phyloP scores from a whole-genome alignment of 2,888 invertebrate species.

The Eudasyphora cyanicolor region DNA sequence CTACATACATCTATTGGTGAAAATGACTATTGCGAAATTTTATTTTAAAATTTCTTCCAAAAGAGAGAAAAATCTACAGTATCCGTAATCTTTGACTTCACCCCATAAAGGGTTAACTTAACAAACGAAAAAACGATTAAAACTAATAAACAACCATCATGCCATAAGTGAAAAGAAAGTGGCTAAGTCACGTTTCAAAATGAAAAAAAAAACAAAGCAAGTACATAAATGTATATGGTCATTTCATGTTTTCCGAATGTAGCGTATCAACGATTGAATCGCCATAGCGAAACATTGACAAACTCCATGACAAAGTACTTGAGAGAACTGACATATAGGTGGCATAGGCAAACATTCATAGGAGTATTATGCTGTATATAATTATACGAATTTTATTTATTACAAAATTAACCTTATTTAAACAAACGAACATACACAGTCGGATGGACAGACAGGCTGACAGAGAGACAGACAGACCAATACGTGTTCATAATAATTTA shows the following conservation, averaged over 20 bases:
- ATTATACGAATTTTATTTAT: constrained; percentile 33
- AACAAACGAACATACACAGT: not conserved
- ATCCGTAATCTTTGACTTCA: too few species aligned
- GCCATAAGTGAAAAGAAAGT: constrained; percentile 49
- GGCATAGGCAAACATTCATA: constrained; percentile 23
- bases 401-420: constrained; percentile 50
- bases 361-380: too few species aligned
- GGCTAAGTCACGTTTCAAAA: constrained; percentile 57
- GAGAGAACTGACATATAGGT: not conserved
- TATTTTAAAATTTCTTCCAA: too few species aligned
- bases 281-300: constrained; percentile 27
- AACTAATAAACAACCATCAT: not conserved
- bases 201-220: too few species aligned
- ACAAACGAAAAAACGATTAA: not conserved
- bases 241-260: constrained; percentile 39
- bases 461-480: constrained; percentile 2
- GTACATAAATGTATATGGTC: too few species aligned
- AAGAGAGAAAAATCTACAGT: too few species aligned
- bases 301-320: constrained; percentile 33
- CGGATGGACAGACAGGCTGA: too few species aligned
- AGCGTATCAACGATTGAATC: constrained; percentile 3
- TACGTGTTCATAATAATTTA: not conserved
- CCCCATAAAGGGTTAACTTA: not conserved
- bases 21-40: too few species aligned
- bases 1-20: too few species aligned